Base-by-base conservation (phyloP, 2,797 vertebrate species). In the Nyctibius grandis region DNA sequence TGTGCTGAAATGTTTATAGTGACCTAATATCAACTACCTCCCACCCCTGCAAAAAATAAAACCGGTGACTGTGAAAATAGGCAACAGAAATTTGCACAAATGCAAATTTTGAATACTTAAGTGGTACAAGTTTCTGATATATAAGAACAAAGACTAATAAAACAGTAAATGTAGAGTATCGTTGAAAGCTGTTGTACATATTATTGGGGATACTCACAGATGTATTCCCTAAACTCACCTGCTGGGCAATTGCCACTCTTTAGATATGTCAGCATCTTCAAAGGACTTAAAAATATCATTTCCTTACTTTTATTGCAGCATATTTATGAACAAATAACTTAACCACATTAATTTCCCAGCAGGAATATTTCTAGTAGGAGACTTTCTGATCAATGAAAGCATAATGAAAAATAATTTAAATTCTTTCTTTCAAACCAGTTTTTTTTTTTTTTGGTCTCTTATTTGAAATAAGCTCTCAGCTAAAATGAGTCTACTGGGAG, bases 381-480 rank as follows among this genome's bases (percentile, higher is more conserved):
- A 84, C 12, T 78, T 70, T 57, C 48, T 59, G 67, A 84, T 42
- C 5, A 0, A 76, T 80, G 85, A 76, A 94, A 94, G 26, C 8
- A 84, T 42, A 93, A 79, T 44, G 15, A 88, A 92, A 92, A 91
- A 81, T 42, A 69, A 90, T 76, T 95, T 94, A 92, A 89, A 93
- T 81, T 54, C 20, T 73, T 6, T 28, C 15, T 89, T 94, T 93
- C 57, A 45, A 44, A 26, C 15, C n/a, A 85, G 38, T 23, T 3
- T 8, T 31, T 44, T 33, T 79, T 42, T n/a, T 56, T 92, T 67
- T 83, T 20, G 68, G 31, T 79, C 73, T 81, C n/a, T 61, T 72
- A 47, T 59, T 78, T 87, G 74, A 92, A 95, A 91, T 60, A 90
- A 80, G 6, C 9, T 93, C 7, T 40, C n/a, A 48, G 25, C 31